Base-by-base conservation (phyloP, 2,113 vertebrate species). In the Aleadryas rufinucha region DNA sequence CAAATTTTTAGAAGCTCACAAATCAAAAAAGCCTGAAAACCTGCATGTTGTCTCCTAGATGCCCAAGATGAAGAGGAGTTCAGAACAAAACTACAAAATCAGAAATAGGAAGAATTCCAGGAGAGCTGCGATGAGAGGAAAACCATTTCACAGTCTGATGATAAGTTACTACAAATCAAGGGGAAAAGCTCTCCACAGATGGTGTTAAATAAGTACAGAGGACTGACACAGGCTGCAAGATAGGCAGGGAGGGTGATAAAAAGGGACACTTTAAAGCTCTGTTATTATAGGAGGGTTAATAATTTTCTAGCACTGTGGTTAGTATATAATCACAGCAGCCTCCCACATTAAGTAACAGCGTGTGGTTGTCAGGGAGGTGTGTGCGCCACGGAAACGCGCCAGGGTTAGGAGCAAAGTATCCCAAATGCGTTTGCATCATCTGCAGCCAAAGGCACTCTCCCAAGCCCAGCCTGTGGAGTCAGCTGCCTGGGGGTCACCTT, bases 1-100 rank as follows among this genome's bases (percentile, higher is more conserved):
- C 39, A 74, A 61, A 63, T 66, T 84, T 92, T 89, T 84, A 84
- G 71, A 41, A 84, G 24, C 11, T 90, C 42, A 59, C 80, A 93
- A 86, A 94, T 92, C 54, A 86, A 70, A 91, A 78, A 85, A 80
- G 53, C n/a, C 54, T 92, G 88, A 80, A 94, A 89, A 80, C 8
- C 2, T 26, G 35, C 35, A 35, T 59, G 22, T 50, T 95, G 26
- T 87, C 39, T 78, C 39, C 52, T 75, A 63, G 37, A 39, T 91
- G 49, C 56, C 18, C 0, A 1, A 56, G 72, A 59, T 65, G 26
- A 89, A 77, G 39, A 89, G 35, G 24, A 27, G 33, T 66, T 91
- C 65, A 53, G 47, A 91, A 71, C 15, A 59, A 60, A 64, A 49
- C 44, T 66, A 31, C 56, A 95, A 64, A 94, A 41, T 15, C 47